These are phyloP conservation scores for Coluber constrictor DNA, from an alignment of 2,797 vertebrate species.

Conservation along the genomic window DNA sequence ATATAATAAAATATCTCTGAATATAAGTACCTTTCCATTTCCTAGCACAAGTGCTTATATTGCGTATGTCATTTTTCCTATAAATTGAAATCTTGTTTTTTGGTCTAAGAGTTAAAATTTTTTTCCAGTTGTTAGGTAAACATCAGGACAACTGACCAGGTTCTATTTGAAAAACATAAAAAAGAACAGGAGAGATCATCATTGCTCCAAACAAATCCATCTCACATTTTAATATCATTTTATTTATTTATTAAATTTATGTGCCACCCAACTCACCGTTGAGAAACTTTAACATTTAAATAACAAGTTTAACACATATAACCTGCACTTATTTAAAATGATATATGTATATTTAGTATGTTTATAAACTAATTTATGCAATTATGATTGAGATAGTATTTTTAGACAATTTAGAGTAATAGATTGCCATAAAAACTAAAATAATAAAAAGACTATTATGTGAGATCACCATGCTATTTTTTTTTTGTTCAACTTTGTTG, in stretches of 20 bases:
- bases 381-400: conserved; percentile 26
- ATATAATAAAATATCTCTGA: background rate
- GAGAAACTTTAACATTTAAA: background rate
- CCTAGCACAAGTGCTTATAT: background rate
- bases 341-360: background rate
- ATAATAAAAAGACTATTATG: conserved; percentile 32
- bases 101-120: background rate
- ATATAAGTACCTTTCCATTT: background rate
- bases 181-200: background rate
- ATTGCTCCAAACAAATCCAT: background rate
- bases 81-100: background rate
- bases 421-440: conserved; percentile 44
- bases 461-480: conserved; percentile 24
- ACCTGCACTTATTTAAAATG: background rate
- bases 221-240: background rate
- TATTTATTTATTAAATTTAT: background rate
- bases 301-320: background rate
- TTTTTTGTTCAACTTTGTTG: conserved; percentile 41
- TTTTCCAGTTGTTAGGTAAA: background rate
- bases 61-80: background rate
- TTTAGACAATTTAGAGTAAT: conserved; percentile 51
- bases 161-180: background rate
- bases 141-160: background rate
- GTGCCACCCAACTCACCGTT: background rate
- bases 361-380: background rate